Conservation (phyloP, 2,113 vertebrate species). For the Pandion haliaetus region DNA sequence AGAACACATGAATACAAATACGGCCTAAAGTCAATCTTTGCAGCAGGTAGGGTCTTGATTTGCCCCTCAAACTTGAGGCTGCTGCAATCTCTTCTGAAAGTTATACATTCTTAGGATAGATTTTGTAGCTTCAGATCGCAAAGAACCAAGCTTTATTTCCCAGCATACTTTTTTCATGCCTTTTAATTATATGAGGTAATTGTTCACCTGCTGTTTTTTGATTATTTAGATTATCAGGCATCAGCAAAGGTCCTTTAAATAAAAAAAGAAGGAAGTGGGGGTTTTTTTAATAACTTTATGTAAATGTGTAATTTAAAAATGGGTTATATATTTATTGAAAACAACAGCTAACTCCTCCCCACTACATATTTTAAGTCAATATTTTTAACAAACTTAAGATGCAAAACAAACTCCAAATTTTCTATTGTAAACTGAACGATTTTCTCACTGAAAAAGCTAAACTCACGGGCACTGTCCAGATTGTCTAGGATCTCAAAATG, state of each 20-base stretch:
- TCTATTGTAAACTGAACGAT: background rate
- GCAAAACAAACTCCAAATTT: background rate
- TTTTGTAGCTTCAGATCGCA: background rate
- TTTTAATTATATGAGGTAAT: background rate
- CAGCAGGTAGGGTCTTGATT: background rate
- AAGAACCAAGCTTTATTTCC: background rate
- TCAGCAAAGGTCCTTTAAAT: background rate
- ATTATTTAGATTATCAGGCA: background rate
- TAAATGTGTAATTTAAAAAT: background rate
- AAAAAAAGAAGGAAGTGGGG: rapidly evolving
- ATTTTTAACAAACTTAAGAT: background rate
- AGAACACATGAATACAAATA: background rate
- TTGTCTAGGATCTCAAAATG: background rate
- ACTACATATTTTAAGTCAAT: background rate
- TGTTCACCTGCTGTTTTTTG: background rate
- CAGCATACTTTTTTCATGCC: background rate
- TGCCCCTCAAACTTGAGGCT: background rate
- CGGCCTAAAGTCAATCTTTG: background rate
- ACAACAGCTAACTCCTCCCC: background rate
- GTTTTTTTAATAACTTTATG: background rate
- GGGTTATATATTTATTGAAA: background rate
- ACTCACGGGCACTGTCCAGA: background rate
- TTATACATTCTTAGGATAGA: background rate
- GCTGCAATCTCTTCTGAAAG: background rate
- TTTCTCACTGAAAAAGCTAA: background rate